A percentile compares a stretch with the other conserved stretches of the same genome.
phyloP scores from a whole-genome alignment of 1,140 invertebrate genomes.

The Zaprionus africanus region DNA sequence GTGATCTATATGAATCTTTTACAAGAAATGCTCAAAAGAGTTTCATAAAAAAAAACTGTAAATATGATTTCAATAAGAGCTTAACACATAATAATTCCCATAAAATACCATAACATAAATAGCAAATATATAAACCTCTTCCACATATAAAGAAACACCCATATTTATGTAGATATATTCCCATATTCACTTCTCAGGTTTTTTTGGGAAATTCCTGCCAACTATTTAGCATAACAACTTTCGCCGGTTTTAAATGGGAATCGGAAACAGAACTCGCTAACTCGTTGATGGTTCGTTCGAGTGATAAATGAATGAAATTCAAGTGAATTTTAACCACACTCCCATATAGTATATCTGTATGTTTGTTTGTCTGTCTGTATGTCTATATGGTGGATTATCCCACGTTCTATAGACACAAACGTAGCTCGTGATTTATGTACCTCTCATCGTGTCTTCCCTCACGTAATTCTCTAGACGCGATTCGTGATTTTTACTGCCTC shows the following conservation, averaged over 20 bases:
- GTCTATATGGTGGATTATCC: constrained; percentile 15
- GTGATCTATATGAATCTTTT: too few species aligned
- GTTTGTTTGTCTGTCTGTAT: too few species aligned
- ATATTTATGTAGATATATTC: constrained; percentile 6
- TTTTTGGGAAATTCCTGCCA: constrained; percentile 4
- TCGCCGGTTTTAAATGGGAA: constrained; percentile 1
- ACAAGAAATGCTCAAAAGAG: too few species aligned
- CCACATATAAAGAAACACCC: too few species aligned
- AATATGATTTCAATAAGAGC: too few species aligned
- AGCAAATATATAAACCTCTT: too few species aligned
- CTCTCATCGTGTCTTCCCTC: not conserved
- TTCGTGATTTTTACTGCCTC: constrained; percentile 4
- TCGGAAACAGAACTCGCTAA: constrained; percentile 6
- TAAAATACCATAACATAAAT: too few species aligned
- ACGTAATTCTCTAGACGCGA: not conserved
- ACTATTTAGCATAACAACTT: constrained; percentile 7
- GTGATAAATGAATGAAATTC: constrained; percentile 30
- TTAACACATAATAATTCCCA: too few species aligned
- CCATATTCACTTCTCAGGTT: constrained; percentile 7
- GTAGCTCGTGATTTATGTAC: constrained; percentile 20
- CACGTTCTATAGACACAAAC: constrained; percentile 11
- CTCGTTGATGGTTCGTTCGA: constrained; percentile 16
- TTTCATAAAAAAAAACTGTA: too few species aligned
- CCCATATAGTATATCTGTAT: not conserved
- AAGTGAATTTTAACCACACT: not conserved